Evolutionary conservation across 2,113 vertebrate genomes (phyloP).

Genomic region (Lathamus discolor): DNA sequence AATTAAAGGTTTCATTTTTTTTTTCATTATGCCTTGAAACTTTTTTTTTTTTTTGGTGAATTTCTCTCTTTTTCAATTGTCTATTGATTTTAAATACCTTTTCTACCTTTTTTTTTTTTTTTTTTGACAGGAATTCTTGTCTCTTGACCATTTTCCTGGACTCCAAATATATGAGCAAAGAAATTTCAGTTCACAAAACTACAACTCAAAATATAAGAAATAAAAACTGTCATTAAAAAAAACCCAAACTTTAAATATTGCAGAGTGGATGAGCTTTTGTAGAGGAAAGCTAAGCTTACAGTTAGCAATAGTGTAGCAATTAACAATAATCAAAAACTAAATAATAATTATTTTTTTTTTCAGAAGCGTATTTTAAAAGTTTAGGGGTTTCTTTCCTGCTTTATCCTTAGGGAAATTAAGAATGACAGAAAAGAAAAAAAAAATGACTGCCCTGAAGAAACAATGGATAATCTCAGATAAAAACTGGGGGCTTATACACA

Average conservation of each 20-base stretch:
- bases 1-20: not conserved
- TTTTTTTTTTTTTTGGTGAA: too few relatives aligned
- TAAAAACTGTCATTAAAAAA: not conserved
- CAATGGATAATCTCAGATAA: not conserved
- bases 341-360: not conserved
- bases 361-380: not conserved
- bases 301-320: not conserved
- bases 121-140: not conserved
- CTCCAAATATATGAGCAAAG: not conserved
- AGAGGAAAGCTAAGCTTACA: not conserved
- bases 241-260: not conserved
- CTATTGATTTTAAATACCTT: not conserved
- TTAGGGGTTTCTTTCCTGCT: not conserved
- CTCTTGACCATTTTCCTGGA: not conserved
- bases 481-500: not conserved
- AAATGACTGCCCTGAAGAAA: not conserved
- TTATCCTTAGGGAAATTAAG: not conserved
- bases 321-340: not conserved
- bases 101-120: not conserved
- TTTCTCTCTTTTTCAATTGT: not conserved
- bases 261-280: not conserved
- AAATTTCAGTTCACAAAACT: not conserved
- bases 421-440: not conserved
- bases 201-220: not conserved
- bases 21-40: not conserved